phyloP scores from a whole-genome alignment of 2,797 vertebrate genomes.

The Trachurus trachurus region DNA sequence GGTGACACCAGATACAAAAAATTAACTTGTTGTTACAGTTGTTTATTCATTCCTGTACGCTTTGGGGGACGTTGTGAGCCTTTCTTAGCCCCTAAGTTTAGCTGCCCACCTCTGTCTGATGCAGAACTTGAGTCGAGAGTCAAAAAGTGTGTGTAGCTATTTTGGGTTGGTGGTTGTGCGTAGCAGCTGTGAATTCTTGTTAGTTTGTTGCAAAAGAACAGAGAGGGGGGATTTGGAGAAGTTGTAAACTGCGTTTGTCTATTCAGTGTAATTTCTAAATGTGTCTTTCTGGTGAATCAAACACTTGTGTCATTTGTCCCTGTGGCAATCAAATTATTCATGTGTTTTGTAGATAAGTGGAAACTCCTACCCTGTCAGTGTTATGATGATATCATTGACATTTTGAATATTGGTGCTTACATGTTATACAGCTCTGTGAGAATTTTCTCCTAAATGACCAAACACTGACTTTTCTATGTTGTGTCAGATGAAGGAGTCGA shows the following conservation, averaged over 20 bases:
- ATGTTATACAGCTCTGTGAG: neutral
- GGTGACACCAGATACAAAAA: neutral
- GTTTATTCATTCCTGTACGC: too few relatives aligned
- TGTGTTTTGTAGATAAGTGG: neutral
- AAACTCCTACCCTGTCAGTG: neutral
- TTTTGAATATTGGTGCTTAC: neutral
- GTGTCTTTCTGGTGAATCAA: neutral
- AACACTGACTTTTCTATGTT: neutral
- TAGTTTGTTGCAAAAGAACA: constrained; percentile 6
- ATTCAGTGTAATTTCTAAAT: neutral
- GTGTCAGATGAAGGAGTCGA: constrained; percentile 95
- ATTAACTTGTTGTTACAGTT: too few relatives aligned
- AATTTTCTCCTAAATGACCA: neutral
- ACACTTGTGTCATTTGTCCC: neutral
- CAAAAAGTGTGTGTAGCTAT: constrained; percentile 50
- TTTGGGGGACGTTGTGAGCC: neutral
- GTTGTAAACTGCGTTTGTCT: constrained; percentile 2
- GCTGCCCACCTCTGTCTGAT: constrained; percentile 27
- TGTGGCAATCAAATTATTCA: too few relatives aligned
- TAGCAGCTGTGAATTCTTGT: constrained; percentile 51
- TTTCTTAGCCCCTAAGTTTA: neutral
- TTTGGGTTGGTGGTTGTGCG: constrained; percentile 37
- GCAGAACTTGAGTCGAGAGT: constrained; percentile 31
- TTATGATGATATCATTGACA: neutral
- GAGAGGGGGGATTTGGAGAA: constrained; percentile 16